Evolutionary conservation across 2,113 vertebrate species (phyloP), one percentile per base, ranked within the genome.

Genomic region (Mugil cephalus): DNA sequence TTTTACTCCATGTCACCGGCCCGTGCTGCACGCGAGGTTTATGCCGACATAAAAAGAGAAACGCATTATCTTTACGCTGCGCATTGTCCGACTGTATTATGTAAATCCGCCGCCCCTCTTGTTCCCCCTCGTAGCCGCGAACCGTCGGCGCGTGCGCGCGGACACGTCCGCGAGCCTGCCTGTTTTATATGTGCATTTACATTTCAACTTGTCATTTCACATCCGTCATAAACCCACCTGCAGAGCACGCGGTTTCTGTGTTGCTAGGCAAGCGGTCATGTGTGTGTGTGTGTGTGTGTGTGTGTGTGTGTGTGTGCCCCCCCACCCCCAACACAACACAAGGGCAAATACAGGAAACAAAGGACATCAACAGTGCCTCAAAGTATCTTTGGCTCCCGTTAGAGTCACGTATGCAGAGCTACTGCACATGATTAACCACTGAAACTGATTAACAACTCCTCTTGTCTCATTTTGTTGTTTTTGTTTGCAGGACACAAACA

Each of bases 61-160:
- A 74, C 42, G 69, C 64, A 87, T 90, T 87, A 81, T 68, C 48
- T 77, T 62, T 39, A 80, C 14, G 17, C 79, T 36, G 12, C 35
- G 63, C 84, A 65, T 76, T 74, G 84, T 82, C 82, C 80, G 69
- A 85, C 47, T 58, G 77, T 39, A 88, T 89, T 89, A 89, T 88
- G 87, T 63, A 82, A 89, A 91, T 83, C 21, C 17, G 42, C 30
- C 17, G 69, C 52, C 64, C 10, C 53, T 40, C 18, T 66, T 30
- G 56, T 59, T 43, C 18, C 42, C n/a, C 35, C 42, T n/a, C 46
- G 7, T 47, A 43, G n/a, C 17, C 18, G 59, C 46, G 42, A 5
- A 46, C 24, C 24, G 18, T 47, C 15, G 46, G 24, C 18, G 13
- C 8, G 24, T 30, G 24, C 24, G 24, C 5, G 18, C 5, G 12